These are phyloP conservation scores for Lasioglossum villosulum DNA, from an alignment of 2,888 invertebrate species.

Conservation along the genomic window DNA sequence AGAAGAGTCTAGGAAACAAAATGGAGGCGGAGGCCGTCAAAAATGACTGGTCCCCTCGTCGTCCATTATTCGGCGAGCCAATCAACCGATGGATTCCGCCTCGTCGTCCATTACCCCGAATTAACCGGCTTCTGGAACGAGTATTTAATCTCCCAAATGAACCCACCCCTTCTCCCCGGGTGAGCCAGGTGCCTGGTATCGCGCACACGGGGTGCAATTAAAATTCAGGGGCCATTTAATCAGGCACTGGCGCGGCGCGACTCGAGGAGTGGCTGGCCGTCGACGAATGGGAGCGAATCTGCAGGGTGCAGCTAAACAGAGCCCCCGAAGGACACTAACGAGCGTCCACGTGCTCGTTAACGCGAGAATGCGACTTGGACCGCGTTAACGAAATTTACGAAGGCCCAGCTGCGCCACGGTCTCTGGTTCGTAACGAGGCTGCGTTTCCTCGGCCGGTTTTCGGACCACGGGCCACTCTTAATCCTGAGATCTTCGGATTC, in stretches of 20 bases:
- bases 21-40: not conserved
- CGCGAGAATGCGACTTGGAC: conserved; percentile 65
- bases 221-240: conserved; percentile 25
- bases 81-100: conserved; percentile 9
- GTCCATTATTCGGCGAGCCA: not conserved
- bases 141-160: conserved; percentile 32
- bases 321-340: conserved; percentile 66
- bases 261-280: conserved; percentile 27
- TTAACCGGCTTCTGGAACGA: conserved; percentile 27
- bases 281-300: conserved; percentile 67
- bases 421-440: conserved; percentile 69
- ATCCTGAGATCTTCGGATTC: conserved; percentile 51
- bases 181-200: conserved; percentile 1
- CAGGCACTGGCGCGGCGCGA: not conserved
- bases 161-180: not conserved
- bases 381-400: conserved; percentile 78
- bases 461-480: conserved; percentile 41
- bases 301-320: conserved; percentile 59
- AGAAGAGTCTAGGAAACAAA: not conserved
- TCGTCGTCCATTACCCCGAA: conserved; percentile 23
- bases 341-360: conserved; percentile 76
- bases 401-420: conserved; percentile 37
- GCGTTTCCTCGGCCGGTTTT: conserved; percentile 33
- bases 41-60: not conserved
- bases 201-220: conserved; percentile 28